A percentile compares a stretch with the other conserved stretches of the same genome.
phyloP scores from a whole-genome alignment of 2,113 vertebrate species.

The Loxodonta africana region DNA sequence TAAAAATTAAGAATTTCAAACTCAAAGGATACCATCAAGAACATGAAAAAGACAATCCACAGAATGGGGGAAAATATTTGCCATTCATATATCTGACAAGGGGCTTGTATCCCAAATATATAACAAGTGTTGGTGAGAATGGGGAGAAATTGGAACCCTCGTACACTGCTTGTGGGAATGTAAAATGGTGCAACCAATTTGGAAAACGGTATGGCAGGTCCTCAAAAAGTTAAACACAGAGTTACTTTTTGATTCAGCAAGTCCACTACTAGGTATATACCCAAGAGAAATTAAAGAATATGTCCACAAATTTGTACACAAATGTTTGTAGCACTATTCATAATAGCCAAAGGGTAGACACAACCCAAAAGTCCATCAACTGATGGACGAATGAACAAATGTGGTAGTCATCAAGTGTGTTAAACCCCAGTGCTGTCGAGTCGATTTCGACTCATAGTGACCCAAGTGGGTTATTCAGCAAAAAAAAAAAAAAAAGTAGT shows the following conservation, averaged over 20 bases:
- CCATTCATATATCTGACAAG: background rate
- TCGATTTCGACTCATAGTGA: too few species aligned
- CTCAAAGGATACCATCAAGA: constrained; percentile 11
- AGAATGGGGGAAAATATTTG: background rate
- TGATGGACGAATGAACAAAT: background rate
- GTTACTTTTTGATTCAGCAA: background rate
- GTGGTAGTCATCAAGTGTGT: background rate
- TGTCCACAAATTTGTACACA: background rate
- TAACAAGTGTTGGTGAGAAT: background rate
- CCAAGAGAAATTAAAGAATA: constrained; percentile 20
- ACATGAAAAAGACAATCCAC: background rate
- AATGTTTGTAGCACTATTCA: background rate
- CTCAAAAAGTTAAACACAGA: background rate
- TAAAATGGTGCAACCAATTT: background rate
- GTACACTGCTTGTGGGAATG: too few species aligned
- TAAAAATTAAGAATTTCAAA: background rate
- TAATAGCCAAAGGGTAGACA: background rate
- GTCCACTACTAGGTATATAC: background rate
- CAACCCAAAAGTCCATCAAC: background rate
- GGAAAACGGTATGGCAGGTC: background rate
- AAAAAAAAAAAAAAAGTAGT: background rate
- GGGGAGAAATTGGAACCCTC: background rate
- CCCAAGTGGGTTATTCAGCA: background rate
- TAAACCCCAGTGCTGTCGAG: too few species aligned
- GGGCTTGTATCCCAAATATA: background rate